A percentile compares a stretch with the other conserved stretches of the same genome.
phyloP scores from a whole-genome alignment of 2,797 vertebrate genomes.

The Periophthalmus magnuspinnatus region DNA sequence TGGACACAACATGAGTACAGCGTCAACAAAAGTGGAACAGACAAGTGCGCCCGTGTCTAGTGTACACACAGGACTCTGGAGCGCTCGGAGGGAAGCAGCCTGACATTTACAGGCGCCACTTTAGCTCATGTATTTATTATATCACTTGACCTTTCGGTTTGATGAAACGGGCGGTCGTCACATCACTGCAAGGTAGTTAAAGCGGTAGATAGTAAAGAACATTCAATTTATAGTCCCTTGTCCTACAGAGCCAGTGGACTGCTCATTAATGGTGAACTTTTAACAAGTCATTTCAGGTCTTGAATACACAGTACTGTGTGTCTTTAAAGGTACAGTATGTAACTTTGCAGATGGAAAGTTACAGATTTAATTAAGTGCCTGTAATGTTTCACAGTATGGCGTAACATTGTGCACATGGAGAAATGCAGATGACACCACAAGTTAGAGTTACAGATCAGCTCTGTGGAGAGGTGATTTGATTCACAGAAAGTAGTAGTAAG shows the following conservation, averaged over 20 bases:
- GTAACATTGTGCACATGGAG: too few species aligned
- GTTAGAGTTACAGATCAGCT: too few species aligned
- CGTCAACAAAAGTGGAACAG: slow-evolving; percentile 43
- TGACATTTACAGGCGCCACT: slow-evolving; percentile 5
- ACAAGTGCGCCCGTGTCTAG: slow-evolving; percentile 13
- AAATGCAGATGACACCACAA: too few species aligned
- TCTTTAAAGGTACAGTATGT: background rate
- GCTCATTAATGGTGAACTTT: slow-evolving; percentile 2
- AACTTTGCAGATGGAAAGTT: too few species aligned
- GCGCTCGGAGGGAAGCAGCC: background rate
- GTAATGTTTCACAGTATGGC: too few species aligned
- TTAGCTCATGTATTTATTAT: slow-evolving; percentile 12
- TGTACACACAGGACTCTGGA: background rate
- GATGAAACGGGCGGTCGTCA: slow-evolving; percentile 11
- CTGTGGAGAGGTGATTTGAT: too few species aligned
- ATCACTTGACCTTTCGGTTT: slow-evolving; percentile 18
- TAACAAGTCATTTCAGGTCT: slow-evolving; percentile 13
- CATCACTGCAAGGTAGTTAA: slow-evolving; percentile 19
- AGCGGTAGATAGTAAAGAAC: slow-evolving; percentile 10
- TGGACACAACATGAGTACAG: slow-evolving; percentile 45
- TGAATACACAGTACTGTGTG: background rate
- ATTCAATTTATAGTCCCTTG: slow-evolving; percentile 16
- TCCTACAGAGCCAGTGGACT: slow-evolving; percentile 6
- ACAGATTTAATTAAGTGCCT: too few species aligned
- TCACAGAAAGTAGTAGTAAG: too few species aligned